Evolutionary conservation across 2,888 invertebrate genomes (phyloP).

Genomic region (Tetragonula carbonaria): DNA sequence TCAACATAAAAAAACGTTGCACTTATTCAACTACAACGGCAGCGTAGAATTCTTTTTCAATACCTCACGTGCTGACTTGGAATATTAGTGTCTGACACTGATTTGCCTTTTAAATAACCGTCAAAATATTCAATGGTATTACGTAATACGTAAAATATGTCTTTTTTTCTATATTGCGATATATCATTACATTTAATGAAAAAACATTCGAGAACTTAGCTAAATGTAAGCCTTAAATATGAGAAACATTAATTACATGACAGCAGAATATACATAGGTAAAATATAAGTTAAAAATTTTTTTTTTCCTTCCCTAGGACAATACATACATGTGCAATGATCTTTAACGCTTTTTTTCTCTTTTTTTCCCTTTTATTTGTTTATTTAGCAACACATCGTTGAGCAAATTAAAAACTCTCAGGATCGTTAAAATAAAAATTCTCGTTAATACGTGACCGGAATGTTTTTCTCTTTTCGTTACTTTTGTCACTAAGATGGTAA

Average conservation of each 20-base stretch:
- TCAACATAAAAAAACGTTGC: constrained; percentile 46
- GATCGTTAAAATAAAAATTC: constrained; percentile 19
- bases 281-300: constrained; percentile 57
- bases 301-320: constrained; percentile 22
- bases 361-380: constrained; percentile 7
- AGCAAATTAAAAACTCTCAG: constrained; percentile 46
- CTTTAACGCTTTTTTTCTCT: constrained; percentile 19
- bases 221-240: constrained; percentile 67
- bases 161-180: constrained; percentile 60
- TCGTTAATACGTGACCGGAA: constrained; percentile 44
- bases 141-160: constrained; percentile 64
- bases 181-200: constrained; percentile 60
- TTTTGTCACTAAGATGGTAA: constrained; percentile 3
- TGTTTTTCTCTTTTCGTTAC: constrained; percentile 45
- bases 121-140: constrained; percentile 66
- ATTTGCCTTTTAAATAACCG: constrained; percentile 52
- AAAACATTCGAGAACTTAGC: constrained; percentile 62
- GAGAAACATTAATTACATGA: constrained; percentile 70
- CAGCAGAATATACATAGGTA: constrained; percentile 61
- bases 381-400: constrained; percentile 48
- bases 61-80: constrained; percentile 26
- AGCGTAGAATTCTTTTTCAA: constrained; percentile 7
- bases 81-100: constrained; percentile 27
- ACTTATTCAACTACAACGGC: constrained; percentile 28
- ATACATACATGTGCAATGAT: constrained; percentile 56